Base-by-base conservation (phyloP, 2,113 vertebrate genomes). In the Thinocorus orbignyianus region DNA sequence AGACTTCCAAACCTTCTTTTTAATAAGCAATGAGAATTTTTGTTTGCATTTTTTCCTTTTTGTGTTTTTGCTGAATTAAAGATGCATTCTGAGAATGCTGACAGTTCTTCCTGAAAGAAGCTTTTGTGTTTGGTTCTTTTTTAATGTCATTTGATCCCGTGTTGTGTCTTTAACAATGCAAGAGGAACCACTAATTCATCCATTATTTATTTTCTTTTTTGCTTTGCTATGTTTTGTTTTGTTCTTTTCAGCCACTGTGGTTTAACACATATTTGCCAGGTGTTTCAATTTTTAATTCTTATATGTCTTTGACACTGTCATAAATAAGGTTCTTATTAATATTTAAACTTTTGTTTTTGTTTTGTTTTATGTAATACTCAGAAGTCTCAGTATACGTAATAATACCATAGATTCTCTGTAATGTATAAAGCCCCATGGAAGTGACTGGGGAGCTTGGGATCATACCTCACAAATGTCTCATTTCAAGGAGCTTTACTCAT, bases 181-280 rank as follows among this genome's bases (percentile, higher is more conserved):
- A 86, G 65, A 89, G 30, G 44, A 96, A 66, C 37, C 17, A 91
- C 74, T 73, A 74, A 92, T 88, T 83, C 85, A 95, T 95, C 71
- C 52, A 81, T 95, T 87, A 95, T 97, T 95, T 88, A 95, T 83
- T 88, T 95, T 30, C 33, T 49, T 95, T 95, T 95, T 93, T 82
- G 41, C 46, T 93, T 89, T 86, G 18, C 55, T 93, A 3, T 84
- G 35, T 74, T 96, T 93, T 66, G 8, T 73, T 95, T 90, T 83
- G 79, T 90, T 96, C 64, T 90, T 92, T 88, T 86, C 74, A 87
- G 86, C 79, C 81, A 66, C 26, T 68, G 13, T 48, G 17, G 70
- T 83, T 95, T 90, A 94, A 78, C 2, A 4, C 11, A 31, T 57
- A 93, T 96, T 94, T 96, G 30, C 39, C 26, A 81, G 51, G 60